Base-by-base conservation (phyloP, 1,140 invertebrate species). In the roundworm (Caenorhabditis elegans) region DNA sequence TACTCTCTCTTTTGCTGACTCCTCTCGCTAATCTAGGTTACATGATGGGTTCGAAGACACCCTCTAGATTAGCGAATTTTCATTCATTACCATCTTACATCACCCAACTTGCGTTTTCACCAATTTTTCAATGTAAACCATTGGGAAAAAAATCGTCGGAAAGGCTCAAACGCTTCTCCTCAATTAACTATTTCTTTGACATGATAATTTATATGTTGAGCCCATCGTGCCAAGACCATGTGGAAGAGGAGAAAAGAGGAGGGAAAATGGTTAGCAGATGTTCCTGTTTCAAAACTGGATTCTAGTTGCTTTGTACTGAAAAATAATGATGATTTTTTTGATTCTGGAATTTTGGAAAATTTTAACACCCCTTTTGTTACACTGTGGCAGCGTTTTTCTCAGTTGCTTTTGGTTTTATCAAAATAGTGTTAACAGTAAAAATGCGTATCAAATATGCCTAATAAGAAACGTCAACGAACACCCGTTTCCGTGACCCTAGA, bases 51-150 rank as follows among this genome's bases (percentile, higher is more conserved):
- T 5, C 5, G 39, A 43, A 43, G 60, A 70, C 34, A 24, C 51
- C 34, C 60, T 70, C 60, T 70, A 70, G 60, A 70, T 70, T 70
- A 70, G 31, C n/a, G 60, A 70, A 22, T 70, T 70, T 70, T 70
- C 60, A 70, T 36, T 65, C 31, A 34, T 60, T 60, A 60, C 53
- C 34, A 60, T 60, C 53, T 70, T 13, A 11, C 34, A n/a, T n/a
- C 26, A 70, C 60, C 22, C 5, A 70, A 60, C 53, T 60, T 36
- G 10, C 34, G 1, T 39, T 70, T 39, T 39, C 43, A 10, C 26
- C 13, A 11, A 11, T 34, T n/a, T 31, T 60, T 60, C 4, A 11
- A 15, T 60, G n/a, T 24, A 34, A 60, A 34, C 19, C 26, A 60
- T 0, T 0, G 24, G 26, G 11, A 26, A 53, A 26, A 26, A 55